phyloP scores from a whole-genome alignment of 2,888 invertebrate species.

The Leptopilina myrica region DNA sequence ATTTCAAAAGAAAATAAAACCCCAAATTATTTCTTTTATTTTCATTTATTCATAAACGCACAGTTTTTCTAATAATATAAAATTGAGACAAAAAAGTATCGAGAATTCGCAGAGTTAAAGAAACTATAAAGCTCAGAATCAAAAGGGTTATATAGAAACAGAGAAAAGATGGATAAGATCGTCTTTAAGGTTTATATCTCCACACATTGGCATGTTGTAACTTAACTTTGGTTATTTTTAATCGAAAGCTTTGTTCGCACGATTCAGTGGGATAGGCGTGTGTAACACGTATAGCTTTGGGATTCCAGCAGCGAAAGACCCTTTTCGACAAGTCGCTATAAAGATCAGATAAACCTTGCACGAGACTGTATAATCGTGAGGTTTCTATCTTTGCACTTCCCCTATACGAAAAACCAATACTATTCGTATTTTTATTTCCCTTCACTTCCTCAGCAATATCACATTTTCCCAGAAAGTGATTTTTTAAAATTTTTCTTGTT shows the following conservation, averaged over 20 bases:
- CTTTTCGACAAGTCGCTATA: slow-evolving; percentile 23
- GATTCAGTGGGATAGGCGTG: slow-evolving; percentile 17
- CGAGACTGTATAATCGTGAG: slow-evolving; percentile 12
- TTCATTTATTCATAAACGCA: too few relatives aligned
- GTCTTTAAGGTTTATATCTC: slow-evolving; percentile 7
- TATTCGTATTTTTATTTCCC: not conserved
- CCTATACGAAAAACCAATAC: not conserved
- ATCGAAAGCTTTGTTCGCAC: slow-evolving; percentile 30
- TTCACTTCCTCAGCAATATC: not conserved
- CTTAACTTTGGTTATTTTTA: slow-evolving; percentile 29
- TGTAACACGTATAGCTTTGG: slow-evolving; percentile 1
- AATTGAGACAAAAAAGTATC: too few relatives aligned
- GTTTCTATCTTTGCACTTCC: not conserved
- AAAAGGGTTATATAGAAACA: not conserved
- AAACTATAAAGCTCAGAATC: not conserved
- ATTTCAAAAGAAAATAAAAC: too few relatives aligned
- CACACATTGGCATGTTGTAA: slow-evolving; percentile 21
- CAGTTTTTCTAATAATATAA: too few relatives aligned
- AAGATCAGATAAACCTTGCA: slow-evolving; percentile 29
- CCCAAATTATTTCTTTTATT: too few relatives aligned
- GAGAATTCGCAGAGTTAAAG: not conserved
- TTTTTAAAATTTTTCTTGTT: too few relatives aligned
- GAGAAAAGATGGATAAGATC: slow-evolving; percentile 7
- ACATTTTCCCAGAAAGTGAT: not conserved
- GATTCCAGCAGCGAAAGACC: slow-evolving; percentile 27